phyloP scores from a whole-genome alignment of 2,797 vertebrate species.

The Naso thynnoides region DNA sequence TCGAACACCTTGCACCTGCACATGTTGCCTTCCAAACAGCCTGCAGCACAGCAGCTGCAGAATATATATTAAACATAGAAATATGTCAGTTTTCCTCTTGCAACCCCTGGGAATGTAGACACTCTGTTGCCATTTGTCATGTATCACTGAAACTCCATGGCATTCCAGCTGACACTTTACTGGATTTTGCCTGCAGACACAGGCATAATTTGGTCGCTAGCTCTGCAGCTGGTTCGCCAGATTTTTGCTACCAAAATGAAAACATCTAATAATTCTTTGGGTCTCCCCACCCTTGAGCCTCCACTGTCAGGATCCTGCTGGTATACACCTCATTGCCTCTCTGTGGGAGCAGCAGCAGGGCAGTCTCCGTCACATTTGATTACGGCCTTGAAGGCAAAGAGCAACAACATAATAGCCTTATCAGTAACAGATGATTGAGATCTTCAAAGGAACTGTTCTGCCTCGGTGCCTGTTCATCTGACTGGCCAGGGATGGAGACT shows the following conservation, averaged over 20 bases:
- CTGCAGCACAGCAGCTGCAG: constrained; percentile 23
- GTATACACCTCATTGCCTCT: constrained; percentile 68
- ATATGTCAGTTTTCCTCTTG: constrained; percentile 12
- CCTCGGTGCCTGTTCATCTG: constrained; percentile 71
- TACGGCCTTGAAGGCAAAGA: constrained; percentile 80
- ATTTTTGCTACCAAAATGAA: constrained; percentile 59
- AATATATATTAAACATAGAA: constrained; percentile 30
- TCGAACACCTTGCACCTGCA: constrained; percentile 24
- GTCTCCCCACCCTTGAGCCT: constrained; percentile 46
- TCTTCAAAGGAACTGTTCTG: constrained; percentile 82
- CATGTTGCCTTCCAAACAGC: constrained; percentile 38
- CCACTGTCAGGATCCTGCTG: constrained; percentile 63
- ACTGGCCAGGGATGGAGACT: constrained; percentile 63
- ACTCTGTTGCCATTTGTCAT: constrained; percentile 41
- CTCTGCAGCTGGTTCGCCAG: constrained; percentile 10
- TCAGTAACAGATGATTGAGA: constrained; percentile 84
- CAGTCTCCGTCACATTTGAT: constrained; percentile 80
- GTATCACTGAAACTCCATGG: constrained; percentile 19
- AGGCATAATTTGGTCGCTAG: constrained; percentile 10
- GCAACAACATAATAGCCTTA: constrained; percentile 82
- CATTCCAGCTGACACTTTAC: constrained; percentile 38
- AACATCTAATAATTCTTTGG: constrained; percentile 62
- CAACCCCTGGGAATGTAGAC: constrained; percentile 19
- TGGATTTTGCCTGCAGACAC: constrained; percentile 49
- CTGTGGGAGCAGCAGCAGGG: constrained; percentile 68